phyloP scores from a whole-genome alignment of 2,888 invertebrate species.

The Baronia brevicornis region DNA sequence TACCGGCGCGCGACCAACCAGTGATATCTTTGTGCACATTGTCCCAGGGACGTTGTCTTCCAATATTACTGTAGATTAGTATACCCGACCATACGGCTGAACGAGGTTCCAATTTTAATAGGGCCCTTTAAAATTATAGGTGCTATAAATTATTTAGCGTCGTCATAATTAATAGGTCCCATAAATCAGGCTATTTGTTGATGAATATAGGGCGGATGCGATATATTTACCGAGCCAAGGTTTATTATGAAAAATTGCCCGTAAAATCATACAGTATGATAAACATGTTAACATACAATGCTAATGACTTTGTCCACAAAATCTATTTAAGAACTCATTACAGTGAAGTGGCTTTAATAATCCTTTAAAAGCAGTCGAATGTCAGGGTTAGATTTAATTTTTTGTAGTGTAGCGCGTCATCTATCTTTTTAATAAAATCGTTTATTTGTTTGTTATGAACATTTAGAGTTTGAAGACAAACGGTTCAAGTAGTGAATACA shows the following conservation, averaged over 20 bases:
- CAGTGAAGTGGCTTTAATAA: too few relatives aligned
- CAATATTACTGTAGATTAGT: constrained; percentile 5
- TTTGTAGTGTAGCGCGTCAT: too few relatives aligned
- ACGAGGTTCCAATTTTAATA: constrained; percentile 48
- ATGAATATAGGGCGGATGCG: constrained; percentile 34
- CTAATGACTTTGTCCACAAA: constrained; percentile 13
- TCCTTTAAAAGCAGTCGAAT: too few relatives aligned
- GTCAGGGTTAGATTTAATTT: too few relatives aligned
- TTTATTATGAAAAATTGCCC: constrained; percentile 10
- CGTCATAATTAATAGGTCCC: constrained; percentile 41
- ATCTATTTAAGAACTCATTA: too few relatives aligned
- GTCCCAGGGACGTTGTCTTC: constrained; percentile 19
- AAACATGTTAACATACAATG: neutral
- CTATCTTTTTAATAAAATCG: too few relatives aligned
- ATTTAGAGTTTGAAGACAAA: too few relatives aligned
- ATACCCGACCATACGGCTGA: constrained; percentile 17
- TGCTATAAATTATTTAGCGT: constrained; percentile 53
- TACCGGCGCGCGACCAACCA: constrained; percentile 38
- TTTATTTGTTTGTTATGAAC: too few relatives aligned
- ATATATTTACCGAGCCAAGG: constrained; percentile 6
- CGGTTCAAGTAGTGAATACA: too few relatives aligned
- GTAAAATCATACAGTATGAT: neutral
- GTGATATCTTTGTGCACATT: constrained; percentile 36
- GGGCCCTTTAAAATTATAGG: constrained; percentile 49
- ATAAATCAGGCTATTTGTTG: constrained; percentile 36